Evolutionary conservation across 2,888 invertebrate species (phyloP), one percentile per base, ranked within the genome.

Genomic region (Chymomyza caudatula): DNA sequence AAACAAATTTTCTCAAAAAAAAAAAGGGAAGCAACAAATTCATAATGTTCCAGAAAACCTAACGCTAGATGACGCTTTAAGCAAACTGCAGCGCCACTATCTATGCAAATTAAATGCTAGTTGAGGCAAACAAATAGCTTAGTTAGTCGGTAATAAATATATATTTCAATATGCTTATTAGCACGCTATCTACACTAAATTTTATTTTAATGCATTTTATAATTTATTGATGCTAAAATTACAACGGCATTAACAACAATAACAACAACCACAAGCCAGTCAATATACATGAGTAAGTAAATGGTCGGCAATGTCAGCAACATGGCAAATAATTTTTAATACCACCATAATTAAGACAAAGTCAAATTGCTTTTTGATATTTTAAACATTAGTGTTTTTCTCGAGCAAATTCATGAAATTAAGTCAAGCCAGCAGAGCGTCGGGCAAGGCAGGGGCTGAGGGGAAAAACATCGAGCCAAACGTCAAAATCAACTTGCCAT

Each of bases 261-360:
- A 5, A 29, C 5, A n/a, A n/a, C n/a, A n/a, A n/a, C n/a, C n/a
- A n/a, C n/a, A n/a, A n/a, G n/a, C n/a, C n/a, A n/a, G n/a, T n/a
- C n/a, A 11, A 13, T 37, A 4, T 37, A 37, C 11, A 37, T 37
- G 11, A 37, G 29, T 37, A 2, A 11, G 13, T 43, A 53, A 20
- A 63, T 62, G 53, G 62, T 61, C 53, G 62, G 65, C 67, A 70
- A 74, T 71, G 68, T 73, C 74, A 77, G 69, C 66, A 73, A 71
- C 65, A 72, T 72, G 74, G 83, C 77, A 74, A 77, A 80, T 80
- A 85, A 82, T 72, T 84, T 79, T 78, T 82, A 82, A 81, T 82
- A 65, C 69, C 68, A 69, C 72, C 74, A 82, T 84, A 82, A 85
- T 83, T 78, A 85, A 83, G 74, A 81, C 44, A 65, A 78, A 73